Evolutionary conservation across 2,888 invertebrate genomes (phyloP).

Genomic region (Sarcophaga caerulescens): DNA sequence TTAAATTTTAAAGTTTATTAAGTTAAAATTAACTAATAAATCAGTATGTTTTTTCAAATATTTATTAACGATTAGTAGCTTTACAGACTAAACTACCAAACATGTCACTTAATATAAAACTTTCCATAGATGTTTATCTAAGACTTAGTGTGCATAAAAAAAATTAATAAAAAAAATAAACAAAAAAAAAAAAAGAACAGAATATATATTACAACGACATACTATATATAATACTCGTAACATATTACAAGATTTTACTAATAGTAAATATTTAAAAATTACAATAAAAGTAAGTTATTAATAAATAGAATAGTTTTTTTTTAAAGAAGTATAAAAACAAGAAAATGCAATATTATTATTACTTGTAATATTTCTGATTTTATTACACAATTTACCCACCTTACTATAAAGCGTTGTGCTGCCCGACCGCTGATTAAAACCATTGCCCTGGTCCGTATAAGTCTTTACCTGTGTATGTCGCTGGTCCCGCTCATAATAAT

Average conservation of each 20-base stretch:
- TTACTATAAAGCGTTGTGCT: constrained; percentile 91
- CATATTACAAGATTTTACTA: constrained; percentile 30
- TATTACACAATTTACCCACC: constrained; percentile 84
- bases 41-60: too few species aligned
- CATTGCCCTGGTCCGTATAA: constrained; percentile 96
- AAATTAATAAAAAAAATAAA: constrained; percentile 29
- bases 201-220: constrained; percentile 30
- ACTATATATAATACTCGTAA: constrained; percentile 40
- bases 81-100: too few species aligned
- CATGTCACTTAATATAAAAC: constrained; percentile 16
- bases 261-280: constrained; percentile 35
- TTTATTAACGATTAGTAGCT: too few species aligned
- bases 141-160: background rate
- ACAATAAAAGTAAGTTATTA: constrained; percentile 32
- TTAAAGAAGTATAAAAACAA: constrained; percentile 42
- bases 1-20: too few species aligned
- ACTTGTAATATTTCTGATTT: constrained; percentile 49
- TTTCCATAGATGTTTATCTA: constrained; percentile 25
- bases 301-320: constrained; percentile 34
- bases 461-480: constrained; percentile 96
- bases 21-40: too few species aligned
- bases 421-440: constrained; percentile 88
- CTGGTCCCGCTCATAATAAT: constrained; percentile 82
- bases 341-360: constrained; percentile 55
- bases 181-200: constrained; percentile 15